Conservation (phyloP, 2,888 invertebrate genomes). For the Smittia aterrima region DNA sequence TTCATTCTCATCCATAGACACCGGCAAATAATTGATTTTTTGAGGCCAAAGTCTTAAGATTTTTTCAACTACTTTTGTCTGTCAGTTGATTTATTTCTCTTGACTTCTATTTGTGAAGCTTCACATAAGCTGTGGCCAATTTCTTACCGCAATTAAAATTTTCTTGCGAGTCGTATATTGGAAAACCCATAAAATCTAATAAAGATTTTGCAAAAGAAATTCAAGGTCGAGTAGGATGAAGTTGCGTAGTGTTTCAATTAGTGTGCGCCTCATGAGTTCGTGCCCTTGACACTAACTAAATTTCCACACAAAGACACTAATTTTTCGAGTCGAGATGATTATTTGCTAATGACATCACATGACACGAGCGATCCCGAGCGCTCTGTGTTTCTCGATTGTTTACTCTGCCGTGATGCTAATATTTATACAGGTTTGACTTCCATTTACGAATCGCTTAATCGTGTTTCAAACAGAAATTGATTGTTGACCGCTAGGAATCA, state of each 20-base stretch:
- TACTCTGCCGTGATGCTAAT: no score
- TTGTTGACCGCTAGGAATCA: background rate
- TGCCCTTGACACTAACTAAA: no score
- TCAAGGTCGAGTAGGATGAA: background rate
- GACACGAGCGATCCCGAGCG: background rate
- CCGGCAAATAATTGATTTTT: slow-evolving; percentile 6
- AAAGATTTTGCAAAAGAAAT: background rate
- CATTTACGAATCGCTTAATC: no score
- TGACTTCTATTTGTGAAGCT: background rate
- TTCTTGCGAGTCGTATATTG: background rate
- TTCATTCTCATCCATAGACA: background rate
- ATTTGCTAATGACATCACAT: slow-evolving; percentile 6
- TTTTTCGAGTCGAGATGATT: no score
- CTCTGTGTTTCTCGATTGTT: background rate
- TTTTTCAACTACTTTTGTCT: background rate
- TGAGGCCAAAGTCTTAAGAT: background rate
- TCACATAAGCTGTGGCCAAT: background rate
- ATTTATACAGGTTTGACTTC: no score
- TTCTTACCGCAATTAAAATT: background rate
- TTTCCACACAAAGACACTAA: no score
- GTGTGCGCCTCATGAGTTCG: no score
- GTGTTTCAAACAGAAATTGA: no score
- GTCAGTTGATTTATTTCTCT: background rate
- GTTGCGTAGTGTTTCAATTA: background rate
- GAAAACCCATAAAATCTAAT: background rate